A percentile compares a stretch with the other conserved stretches of the same genome.
Conservation (phyloP, 2,888 invertebrate genomes). For the Cosmia pyralina region DNA sequence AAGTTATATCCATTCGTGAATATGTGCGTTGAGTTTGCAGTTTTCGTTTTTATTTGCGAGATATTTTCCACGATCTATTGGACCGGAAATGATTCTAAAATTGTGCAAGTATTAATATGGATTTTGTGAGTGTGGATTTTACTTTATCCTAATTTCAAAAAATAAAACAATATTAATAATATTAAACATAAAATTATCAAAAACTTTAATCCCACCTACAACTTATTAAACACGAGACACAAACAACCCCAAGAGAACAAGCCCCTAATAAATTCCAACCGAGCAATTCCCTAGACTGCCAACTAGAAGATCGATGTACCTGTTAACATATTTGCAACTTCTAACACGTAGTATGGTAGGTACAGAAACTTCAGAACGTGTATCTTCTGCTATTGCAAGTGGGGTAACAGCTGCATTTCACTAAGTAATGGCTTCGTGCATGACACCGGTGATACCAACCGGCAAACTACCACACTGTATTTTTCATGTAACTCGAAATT, state of each 20-base stretch:
- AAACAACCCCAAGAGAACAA: slow-evolving; percentile 61
- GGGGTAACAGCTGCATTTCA: slow-evolving; percentile 61
- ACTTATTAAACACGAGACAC: slow-evolving; percentile 27
- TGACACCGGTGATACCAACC: slow-evolving; percentile 34
- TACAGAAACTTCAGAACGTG: slow-evolving; percentile 58
- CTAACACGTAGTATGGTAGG: slow-evolving; percentile 45
- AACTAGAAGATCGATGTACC: slow-evolving; percentile 77
- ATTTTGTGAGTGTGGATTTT: not conserved
- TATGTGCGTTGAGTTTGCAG: not conserved
- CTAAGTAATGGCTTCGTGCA: slow-evolving; percentile 50
- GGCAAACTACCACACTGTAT: slow-evolving; percentile 44
- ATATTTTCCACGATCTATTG: not conserved
- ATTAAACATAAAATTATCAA: not conserved
- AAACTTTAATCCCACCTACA: not conserved
- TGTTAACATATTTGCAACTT: slow-evolving; percentile 72
- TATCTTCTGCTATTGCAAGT: slow-evolving; percentile 52
- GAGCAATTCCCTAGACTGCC: slow-evolving; percentile 72
- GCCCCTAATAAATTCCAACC: slow-evolving; percentile 74
- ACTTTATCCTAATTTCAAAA: not conserved
- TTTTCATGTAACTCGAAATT: slow-evolving; percentile 59
- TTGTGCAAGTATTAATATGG: not conserved
- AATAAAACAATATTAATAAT: not conserved
- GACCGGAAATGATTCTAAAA: not conserved
- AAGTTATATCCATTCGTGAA: not conserved
- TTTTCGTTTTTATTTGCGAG: not conserved